These are phyloP conservation scores for Agrochola lychnidis DNA, from an alignment of 2,888 invertebrate genomes.

Conservation along the genomic window DNA sequence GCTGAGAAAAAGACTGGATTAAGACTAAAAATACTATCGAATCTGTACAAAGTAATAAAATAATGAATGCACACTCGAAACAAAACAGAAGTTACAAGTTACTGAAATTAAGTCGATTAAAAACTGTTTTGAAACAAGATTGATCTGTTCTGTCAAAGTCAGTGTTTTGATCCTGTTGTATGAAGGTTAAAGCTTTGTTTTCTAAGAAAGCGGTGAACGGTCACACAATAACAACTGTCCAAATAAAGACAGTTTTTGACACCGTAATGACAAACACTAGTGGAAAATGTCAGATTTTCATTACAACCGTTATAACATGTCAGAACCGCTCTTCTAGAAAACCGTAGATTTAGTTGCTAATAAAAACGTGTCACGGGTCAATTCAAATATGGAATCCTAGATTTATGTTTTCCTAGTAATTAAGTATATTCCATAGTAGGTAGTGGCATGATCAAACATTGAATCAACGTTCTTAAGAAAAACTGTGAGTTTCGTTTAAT, in stretches of 20 bases:
- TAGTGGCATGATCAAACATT: conserved; percentile 20
- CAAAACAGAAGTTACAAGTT: neutral
- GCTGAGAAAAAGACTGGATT: too few relatives aligned
- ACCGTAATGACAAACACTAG: neutral
- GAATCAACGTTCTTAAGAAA: conserved; percentile 32
- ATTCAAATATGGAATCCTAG: conserved; percentile 7
- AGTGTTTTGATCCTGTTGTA: neutral
- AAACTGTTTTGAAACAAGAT: neutral
- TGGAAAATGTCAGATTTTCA: neutral
- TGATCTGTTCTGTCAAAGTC: neutral
- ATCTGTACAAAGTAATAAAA: neutral
- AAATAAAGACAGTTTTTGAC: too few relatives aligned
- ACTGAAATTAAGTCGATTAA: neutral
- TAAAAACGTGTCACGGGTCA: neutral
- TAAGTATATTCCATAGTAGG: neutral
- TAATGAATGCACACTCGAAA: neutral
- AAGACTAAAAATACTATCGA: neutral
- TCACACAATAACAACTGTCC: too few relatives aligned
- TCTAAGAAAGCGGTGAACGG: neutral
- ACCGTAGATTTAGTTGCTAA: neutral
- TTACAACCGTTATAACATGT: neutral
- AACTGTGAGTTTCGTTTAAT: conserved; percentile 32
- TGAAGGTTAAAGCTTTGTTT: neutral
- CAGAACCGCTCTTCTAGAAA: neutral
- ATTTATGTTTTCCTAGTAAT: conserved; percentile 20